Percentiles rank a stretch among this genome's conserved stretches.
These are phyloP conservation scores for Strigops habroptila DNA, from an alignment of 2,113 vertebrate genomes.

Conservation along the genomic window DNA sequence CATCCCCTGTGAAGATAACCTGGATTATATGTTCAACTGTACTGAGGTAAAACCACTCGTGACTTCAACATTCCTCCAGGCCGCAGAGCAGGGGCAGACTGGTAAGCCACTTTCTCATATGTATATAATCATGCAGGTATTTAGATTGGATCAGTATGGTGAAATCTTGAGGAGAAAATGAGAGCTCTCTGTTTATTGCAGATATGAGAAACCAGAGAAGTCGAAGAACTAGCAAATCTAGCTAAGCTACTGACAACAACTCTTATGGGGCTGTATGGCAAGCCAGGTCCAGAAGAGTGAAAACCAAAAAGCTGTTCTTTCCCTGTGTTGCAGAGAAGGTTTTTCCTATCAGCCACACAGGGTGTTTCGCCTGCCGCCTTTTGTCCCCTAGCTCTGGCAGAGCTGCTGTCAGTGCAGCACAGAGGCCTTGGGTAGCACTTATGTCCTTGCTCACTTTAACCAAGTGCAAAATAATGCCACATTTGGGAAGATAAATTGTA, in stretches of 20 bases:
- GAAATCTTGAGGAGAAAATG: neutral
- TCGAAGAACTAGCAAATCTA: neutral
- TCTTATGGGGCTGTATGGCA: neutral
- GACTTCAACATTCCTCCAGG: neutral
- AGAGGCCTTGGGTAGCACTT: neutral
- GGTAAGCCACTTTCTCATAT: neutral
- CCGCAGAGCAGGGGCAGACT: neutral
- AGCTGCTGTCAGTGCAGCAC: neutral
- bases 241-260: neutral
- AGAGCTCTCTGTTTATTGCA: neutral
- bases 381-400: neutral
- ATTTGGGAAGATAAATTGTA: neutral
- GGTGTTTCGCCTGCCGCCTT: neutral
- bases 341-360: neutral
- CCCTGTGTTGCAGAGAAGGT: neutral
- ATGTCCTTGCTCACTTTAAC: neutral
- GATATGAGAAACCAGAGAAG: neutral
- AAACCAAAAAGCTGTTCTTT: neutral
- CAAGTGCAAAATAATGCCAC: neutral
- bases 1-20: neutral
- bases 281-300: neutral
- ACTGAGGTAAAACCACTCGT: neutral
- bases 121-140: neutral
- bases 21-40: neutral
- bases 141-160: neutral